These are phyloP conservation scores for Isurus oxyrinchus DNA, from an alignment of 2,113 vertebrate genomes.

Conservation along the genomic window DNA sequence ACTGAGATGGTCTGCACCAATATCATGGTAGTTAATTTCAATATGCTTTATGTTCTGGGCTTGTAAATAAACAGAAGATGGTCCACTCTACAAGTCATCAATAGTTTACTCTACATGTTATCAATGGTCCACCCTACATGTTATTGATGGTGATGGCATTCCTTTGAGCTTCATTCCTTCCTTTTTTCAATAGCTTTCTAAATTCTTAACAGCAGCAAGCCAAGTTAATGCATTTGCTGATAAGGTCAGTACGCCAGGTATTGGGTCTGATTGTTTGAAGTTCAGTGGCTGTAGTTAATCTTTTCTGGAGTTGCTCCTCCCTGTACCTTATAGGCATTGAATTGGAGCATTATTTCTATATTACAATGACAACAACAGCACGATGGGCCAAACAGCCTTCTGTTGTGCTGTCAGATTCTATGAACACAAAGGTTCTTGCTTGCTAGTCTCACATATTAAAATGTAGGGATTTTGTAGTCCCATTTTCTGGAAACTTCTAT, in stretches of 20 bases:
- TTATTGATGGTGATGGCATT: neutral
- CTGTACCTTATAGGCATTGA: neutral
- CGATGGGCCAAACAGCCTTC: too few species aligned
- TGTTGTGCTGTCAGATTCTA: neutral
- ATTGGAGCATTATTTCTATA: neutral
- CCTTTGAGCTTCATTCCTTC: neutral
- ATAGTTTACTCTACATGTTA: neutral
- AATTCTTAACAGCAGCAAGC: neutral
- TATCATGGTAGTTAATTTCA: neutral
- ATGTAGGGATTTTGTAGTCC: neutral
- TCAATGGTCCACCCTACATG: neutral
- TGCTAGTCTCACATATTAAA: neutral
- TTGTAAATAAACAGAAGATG: neutral
- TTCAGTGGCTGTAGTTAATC: neutral
- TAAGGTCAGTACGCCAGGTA: neutral
- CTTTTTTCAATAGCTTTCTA: neutral
- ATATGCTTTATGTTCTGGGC: neutral
- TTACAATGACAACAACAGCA: neutral
- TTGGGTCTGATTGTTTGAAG: neutral
- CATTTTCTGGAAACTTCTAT: neutral
- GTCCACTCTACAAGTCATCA: neutral
- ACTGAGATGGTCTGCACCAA: neutral
- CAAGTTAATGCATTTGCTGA: neutral
- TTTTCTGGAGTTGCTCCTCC: neutral
- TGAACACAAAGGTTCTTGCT: neutral